Evolutionary conservation across 2,888 invertebrate genomes (phyloP).

Genomic region (Orgyia antiqua): DNA sequence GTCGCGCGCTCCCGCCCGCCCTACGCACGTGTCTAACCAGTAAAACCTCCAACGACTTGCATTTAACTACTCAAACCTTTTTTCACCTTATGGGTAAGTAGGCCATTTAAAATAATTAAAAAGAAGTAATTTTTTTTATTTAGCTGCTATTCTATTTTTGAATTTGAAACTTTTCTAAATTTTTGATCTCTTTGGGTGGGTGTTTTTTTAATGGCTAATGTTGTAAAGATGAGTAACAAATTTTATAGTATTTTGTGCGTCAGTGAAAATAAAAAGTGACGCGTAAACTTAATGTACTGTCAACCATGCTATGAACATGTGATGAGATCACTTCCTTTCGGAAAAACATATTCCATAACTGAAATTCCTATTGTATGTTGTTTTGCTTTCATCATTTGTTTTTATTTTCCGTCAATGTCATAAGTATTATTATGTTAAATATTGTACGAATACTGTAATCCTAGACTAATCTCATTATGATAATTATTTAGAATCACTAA

Average conservation of each 20-base stretch:
- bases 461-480: no score
- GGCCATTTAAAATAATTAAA: background rate
- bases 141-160: background rate
- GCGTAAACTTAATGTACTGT: slow-evolving; percentile 34
- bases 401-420: no score
- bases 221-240: slow-evolving; percentile 1
- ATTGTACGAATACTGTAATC: no score
- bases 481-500: no score
- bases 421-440: no score
- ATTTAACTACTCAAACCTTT: slow-evolving; percentile 15
- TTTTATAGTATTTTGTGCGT: slow-evolving; percentile 24
- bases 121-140: background rate
- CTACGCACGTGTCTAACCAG: slow-evolving; percentile 44
- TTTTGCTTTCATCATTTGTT: no score
- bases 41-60: slow-evolving; percentile 16
- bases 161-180: no score
- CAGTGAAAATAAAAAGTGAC: slow-evolving; percentile 23
- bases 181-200: no score
- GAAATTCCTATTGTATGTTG: slow-evolving; percentile 3
- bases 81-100: slow-evolving; percentile 31
- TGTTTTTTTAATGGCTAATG: background rate
- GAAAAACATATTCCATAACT: slow-evolving; percentile 7
- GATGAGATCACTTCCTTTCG: slow-evolving; percentile 28
- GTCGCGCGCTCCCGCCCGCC: slow-evolving; percentile 68
- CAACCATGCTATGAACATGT: slow-evolving; percentile 55